These are phyloP conservation scores for Myoxocephalus aenaeus DNA, from an alignment of 2,797 vertebrate genomes.

Conservation along the genomic window DNA sequence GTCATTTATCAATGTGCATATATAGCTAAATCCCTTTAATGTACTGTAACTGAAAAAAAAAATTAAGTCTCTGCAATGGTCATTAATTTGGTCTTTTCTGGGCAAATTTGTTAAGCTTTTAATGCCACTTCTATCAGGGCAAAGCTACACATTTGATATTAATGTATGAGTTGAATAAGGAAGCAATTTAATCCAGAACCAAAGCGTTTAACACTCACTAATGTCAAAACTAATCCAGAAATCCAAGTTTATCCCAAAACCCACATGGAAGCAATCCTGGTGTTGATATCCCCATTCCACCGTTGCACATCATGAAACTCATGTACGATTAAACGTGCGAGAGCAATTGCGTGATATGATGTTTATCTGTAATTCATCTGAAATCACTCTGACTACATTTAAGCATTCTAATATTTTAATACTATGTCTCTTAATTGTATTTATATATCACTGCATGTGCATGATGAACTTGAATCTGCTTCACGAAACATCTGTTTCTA, in stretches of 20 bases:
- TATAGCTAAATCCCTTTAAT: conserved; percentile 65
- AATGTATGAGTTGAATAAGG: conserved; percentile 70
- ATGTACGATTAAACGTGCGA: conserved; percentile 47
- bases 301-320: conserved; percentile 32
- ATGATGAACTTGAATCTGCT: conserved; percentile 27
- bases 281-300: conserved; percentile 26
- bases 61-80: conserved; percentile 46
- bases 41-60: conserved; percentile 55
- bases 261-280: conserved; percentile 72
- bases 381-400: conserved; percentile 61
- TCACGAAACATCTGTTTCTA: conserved; percentile 27
- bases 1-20: conserved; percentile 56
- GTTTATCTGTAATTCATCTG: conserved; percentile 59
- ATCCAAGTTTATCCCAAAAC: conserved; percentile 77
- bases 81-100: conserved; percentile 66
- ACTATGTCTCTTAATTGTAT: conserved; percentile 50
- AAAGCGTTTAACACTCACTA: conserved; percentile 74
- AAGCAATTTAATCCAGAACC: conserved; percentile 76
- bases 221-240: conserved; percentile 79
- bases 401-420: conserved; percentile 56
- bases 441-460: conserved; percentile 10
- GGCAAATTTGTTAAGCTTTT: conserved; percentile 74
- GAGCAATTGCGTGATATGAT: conserved; percentile 34
- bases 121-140: conserved; percentile 69
- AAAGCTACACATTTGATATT: conserved; percentile 71